These are phyloP conservation scores for Euleptes europaea DNA, from an alignment of 2,113 vertebrate genomes.

Conservation along the genomic window DNA sequence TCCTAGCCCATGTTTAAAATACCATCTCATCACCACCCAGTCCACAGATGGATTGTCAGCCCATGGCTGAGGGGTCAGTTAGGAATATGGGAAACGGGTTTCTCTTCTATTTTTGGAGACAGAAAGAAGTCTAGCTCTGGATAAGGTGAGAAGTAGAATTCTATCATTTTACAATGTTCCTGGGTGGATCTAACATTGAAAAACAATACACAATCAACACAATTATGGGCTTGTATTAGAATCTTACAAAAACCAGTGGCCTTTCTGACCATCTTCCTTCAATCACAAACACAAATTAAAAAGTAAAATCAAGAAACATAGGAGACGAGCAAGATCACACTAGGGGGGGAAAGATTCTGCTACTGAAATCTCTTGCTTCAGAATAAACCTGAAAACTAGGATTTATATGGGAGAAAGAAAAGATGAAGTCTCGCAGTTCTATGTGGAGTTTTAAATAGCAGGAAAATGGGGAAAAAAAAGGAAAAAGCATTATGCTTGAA, in stretches of 20 bases:
- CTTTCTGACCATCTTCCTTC: background rate
- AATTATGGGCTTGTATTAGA: background rate
- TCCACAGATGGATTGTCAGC: background rate
- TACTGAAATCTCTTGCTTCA: background rate
- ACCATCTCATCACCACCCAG: background rate
- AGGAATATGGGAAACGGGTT: background rate
- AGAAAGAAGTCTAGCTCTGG: background rate
- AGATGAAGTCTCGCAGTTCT: background rate
- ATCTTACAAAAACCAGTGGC: background rate
- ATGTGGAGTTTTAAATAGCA: background rate
- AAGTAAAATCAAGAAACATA: background rate
- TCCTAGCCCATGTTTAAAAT: too few relatives aligned
- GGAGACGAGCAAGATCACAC: background rate
- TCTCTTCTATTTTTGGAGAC: background rate
- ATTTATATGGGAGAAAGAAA: background rate
- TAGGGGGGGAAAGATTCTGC: background rate
- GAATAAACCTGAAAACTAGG: background rate
- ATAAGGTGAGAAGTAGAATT: background rate
- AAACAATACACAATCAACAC: background rate
- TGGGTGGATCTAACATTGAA: background rate
- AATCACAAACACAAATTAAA: background rate
- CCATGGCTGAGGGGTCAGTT: background rate
- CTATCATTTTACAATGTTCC: background rate
- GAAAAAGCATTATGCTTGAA: constrained; percentile 11
- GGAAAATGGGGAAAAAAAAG: too few relatives aligned